These are phyloP conservation scores for Metellina segmentata DNA, from an alignment of 2,888 invertebrate genomes.

Conservation along the genomic window DNA sequence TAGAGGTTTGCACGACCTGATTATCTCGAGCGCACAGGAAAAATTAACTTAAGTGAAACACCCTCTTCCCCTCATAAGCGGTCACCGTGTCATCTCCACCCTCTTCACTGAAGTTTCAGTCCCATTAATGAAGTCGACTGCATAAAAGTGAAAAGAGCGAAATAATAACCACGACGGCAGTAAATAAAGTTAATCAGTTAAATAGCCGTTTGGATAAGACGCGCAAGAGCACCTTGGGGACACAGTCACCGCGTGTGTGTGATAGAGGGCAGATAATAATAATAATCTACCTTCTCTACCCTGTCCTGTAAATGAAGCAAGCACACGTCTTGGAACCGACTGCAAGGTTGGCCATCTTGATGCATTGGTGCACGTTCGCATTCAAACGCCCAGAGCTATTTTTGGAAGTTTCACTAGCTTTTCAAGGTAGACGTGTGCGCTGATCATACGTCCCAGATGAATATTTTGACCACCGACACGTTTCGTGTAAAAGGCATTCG, in stretches of 20 bases:
- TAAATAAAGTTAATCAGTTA: constrained; percentile 66
- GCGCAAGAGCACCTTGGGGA: constrained; percentile 12
- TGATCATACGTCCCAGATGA: constrained; percentile 32
- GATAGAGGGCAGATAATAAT: constrained; percentile 33
- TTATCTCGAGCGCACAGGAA: not conserved
- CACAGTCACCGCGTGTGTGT: not conserved
- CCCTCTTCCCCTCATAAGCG: not conserved
- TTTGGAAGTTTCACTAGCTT: constrained; percentile 35
- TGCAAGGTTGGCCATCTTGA: constrained; percentile 18
- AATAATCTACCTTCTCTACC: not conserved
- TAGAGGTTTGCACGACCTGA: too few species aligned
- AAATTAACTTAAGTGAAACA: constrained; percentile 17
- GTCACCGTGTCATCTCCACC: constrained; percentile 9
- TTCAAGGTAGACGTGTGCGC: constrained; percentile 27
- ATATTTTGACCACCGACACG: constrained; percentile 50
- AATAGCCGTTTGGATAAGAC: constrained; percentile 53
- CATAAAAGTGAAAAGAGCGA: not conserved
- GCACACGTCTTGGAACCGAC: constrained; percentile 38
- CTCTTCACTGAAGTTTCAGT: constrained; percentile 49
- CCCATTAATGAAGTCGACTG: constrained; percentile 44
- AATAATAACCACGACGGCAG: constrained; percentile 3
- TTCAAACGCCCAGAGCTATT: constrained; percentile 49
- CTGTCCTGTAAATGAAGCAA: constrained; percentile 22
- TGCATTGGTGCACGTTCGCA: constrained; percentile 13
- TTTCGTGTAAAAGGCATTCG: constrained; percentile 37